phyloP scores from a whole-genome alignment of 64 coral and sea anemone species.

The Pocillopora verrucosa region DNA sequence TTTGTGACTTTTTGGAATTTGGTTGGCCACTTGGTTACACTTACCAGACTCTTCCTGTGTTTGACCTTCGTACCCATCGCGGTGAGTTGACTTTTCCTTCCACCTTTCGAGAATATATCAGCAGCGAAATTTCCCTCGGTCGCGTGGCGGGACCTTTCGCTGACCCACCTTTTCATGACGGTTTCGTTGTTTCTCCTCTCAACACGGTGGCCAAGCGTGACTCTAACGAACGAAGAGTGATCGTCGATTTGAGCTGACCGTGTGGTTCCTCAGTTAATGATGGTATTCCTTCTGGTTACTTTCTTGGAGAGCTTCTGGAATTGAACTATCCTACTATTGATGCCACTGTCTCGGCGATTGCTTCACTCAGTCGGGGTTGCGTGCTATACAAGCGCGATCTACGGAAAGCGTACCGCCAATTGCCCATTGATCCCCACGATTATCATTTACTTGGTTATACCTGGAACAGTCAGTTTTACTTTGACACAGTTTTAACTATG shows the following conservation, averaged over 20 bases:
- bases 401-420: too few relatives aligned
- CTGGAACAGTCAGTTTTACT: too few relatives aligned
- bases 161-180: too few relatives aligned
- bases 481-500: too few relatives aligned
- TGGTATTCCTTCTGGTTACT: constrained; percentile 30
- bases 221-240: constrained; percentile 28
- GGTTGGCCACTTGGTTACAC: neutral
- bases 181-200: too few relatives aligned
- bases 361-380: too few relatives aligned
- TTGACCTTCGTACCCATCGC: neutral
- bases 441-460: too few relatives aligned
- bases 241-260: constrained; percentile 57
- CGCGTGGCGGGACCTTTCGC: too few relatives aligned
- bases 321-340: constrained; percentile 16
- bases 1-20: constrained; percentile 15
- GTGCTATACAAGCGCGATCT: too few relatives aligned
- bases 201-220: constrained; percentile 42
- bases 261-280: constrained; percentile 50
- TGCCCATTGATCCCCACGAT: constrained; percentile 31
- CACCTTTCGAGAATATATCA: too few relatives aligned
- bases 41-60: neutral
- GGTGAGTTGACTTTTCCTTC: constrained; percentile 29
- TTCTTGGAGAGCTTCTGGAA: constrained; percentile 19
- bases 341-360: too few relatives aligned
- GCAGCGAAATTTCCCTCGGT: too few relatives aligned